These are phyloP conservation scores for Carterocephalus palaemon DNA, from an alignment of 2,888 invertebrate species.

Conservation along the genomic window DNA sequence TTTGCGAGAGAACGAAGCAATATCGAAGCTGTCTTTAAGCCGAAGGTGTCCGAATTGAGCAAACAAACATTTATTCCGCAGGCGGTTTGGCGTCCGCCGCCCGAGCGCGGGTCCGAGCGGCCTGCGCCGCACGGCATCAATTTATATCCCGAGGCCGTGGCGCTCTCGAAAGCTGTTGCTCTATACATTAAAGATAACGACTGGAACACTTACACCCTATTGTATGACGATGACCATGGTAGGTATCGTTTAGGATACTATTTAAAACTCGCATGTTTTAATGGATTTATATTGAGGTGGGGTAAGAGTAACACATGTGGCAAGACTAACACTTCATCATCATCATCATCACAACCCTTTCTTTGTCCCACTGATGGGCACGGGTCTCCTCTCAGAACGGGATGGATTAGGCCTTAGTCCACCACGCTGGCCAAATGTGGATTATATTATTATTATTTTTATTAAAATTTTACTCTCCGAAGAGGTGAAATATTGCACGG, in stretches of 20 bases:
- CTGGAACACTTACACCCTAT: slow-evolving; percentile 87
- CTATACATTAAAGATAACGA: slow-evolving; percentile 83
- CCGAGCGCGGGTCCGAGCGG: slow-evolving; percentile 45
- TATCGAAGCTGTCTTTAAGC: neutral
- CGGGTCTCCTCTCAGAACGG: too few relatives aligned
- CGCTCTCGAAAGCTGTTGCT: slow-evolving; percentile 82
- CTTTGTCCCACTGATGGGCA: too few relatives aligned
- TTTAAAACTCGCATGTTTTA: neutral
- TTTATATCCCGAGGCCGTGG: slow-evolving; percentile 85
- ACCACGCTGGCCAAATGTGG: too few relatives aligned
- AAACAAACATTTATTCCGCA: slow-evolving; percentile 34
- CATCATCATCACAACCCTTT: too few relatives aligned
- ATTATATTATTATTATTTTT: too few relatives aligned
- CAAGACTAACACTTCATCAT: too few relatives aligned
- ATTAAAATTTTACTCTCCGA: too few relatives aligned
- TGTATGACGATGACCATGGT: slow-evolving; percentile 89
- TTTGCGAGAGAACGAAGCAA: neutral
- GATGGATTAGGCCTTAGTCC: too few relatives aligned
- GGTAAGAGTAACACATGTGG: too few relatives aligned
- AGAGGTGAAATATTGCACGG: too few relatives aligned
- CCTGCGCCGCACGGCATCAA: slow-evolving; percentile 76
- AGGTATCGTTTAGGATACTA: slow-evolving; percentile 12
- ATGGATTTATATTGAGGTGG: too few relatives aligned
- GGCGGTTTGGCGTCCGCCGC: slow-evolving; percentile 66
- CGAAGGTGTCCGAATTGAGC: neutral